Evolutionary conservation across 2,797 vertebrate genomes (phyloP).

Genomic region (Nannoperca australis): DNA sequence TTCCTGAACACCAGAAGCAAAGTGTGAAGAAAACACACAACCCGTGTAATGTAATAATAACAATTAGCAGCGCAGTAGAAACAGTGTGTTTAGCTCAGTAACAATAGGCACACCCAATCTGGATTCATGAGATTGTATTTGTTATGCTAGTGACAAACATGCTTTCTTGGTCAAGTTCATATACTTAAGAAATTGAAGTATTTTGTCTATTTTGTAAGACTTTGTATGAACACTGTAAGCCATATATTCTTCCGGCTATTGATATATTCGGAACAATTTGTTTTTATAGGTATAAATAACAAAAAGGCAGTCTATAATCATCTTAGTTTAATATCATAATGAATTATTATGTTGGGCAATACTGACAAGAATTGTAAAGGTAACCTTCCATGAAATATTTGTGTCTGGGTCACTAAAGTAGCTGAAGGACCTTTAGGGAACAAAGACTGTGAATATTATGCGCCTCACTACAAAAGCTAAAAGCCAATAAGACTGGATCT

Average conservation of each 20-base stretch:
- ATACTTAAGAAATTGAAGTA: too few relatives aligned
- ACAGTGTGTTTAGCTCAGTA: background rate
- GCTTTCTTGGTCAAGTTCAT: background rate
- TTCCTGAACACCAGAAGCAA: constrained; percentile 85
- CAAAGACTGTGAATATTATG: constrained; percentile 12
- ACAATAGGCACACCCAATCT: background rate
- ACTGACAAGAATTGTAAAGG: background rate
- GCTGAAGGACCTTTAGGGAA: constrained; percentile 5
- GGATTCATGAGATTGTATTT: background rate
- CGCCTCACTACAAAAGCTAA: constrained; percentile 47
- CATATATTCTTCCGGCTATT: constrained; percentile 21
- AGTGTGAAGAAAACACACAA: constrained; percentile 9
- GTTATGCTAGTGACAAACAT: background rate
- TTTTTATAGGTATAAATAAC: background rate
- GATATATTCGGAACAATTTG: background rate
- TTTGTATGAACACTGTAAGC: too few relatives aligned
- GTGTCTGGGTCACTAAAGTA: constrained; percentile 10
- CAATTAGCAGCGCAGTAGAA: background rate
- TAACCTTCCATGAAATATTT: constrained; percentile 1
- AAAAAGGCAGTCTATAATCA: background rate
- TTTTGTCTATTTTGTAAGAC: too few relatives aligned
- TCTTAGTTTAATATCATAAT: background rate
- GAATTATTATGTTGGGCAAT: background rate
- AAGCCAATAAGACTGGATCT: constrained; percentile 68
- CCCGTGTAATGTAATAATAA: background rate